Base-by-base conservation (phyloP, 2,888 invertebrate genomes). In the Epirrhoe alternata region DNA sequence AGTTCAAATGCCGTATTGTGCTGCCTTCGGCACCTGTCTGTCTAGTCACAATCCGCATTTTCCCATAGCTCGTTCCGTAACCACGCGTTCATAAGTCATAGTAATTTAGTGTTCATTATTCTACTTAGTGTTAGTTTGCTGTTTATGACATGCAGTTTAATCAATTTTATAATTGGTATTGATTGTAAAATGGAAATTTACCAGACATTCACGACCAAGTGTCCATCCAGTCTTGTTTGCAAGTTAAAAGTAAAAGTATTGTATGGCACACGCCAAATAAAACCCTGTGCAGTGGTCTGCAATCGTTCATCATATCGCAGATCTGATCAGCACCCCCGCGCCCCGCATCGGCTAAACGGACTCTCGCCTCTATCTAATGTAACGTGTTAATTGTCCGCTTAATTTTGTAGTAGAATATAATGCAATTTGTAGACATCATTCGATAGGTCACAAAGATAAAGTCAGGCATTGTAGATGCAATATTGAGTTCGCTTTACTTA, bases 361-460 rank as follows among this genome's bases (percentile, higher is more conserved):
- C 60, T 45, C 47, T 51, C 75, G 57, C 59, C 63, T 72, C 64
- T 77, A 76, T 75, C 76, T 65, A 30, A 66, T 58, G 69, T 70
- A 81, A 66, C 49, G 77, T 80, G 78, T 84, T 85, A 86, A 87
- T 87, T 83, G 83, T 81, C 70, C 77, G 77, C 74, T 85, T 84
- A 88, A 85, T 86, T 89, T 87, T 84, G 81, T 78, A 81, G 80
- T 83, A 86, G n/a, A 82, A 85, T 84, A 83, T 82, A 80, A 81
- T 77, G 80, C 86, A 89, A 87, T 89, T 89, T 84, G 87, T 87
- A 85, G 84, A 82, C 82, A 82, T 83, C 83, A 81, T 74, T 82
- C 81, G 86, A 86, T 88, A 78, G 80, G 76, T 81, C 77, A 74
- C 68, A 71, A 72, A 82, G 87, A 88, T 88, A 87, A 84, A 77